Evolutionary conservation across 2,888 invertebrate genomes (phyloP).

Genomic region (Lasioglossum malachurum): DNA sequence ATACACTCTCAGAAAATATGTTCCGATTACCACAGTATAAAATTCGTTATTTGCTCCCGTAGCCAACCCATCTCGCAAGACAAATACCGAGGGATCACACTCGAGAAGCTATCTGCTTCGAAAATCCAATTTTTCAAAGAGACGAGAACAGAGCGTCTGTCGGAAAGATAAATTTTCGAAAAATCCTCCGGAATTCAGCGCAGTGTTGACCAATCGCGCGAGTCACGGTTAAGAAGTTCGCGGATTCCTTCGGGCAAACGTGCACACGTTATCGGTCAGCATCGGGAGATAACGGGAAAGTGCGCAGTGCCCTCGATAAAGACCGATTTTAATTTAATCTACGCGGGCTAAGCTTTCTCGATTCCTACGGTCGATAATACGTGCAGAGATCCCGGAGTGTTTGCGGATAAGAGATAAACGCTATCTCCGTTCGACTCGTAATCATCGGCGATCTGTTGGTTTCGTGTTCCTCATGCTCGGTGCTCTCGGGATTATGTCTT

Average conservation of each 20-base stretch:
- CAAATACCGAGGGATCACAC: neutral
- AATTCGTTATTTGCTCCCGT: neutral
- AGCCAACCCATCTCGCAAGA: neutral
- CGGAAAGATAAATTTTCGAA: neutral
- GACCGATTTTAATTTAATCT: constrained; percentile 63
- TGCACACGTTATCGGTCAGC: constrained; percentile 36
- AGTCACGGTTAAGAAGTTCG: constrained; percentile 16
- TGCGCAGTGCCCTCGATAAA: constrained; percentile 56
- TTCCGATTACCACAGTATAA: neutral
- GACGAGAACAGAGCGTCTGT: neutral
- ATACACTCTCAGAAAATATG: neutral
- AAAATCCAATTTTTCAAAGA: neutral
- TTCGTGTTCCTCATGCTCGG: constrained; percentile 42
- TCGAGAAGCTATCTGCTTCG: neutral
- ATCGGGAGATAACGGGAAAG: constrained; percentile 46
- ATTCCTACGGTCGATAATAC: constrained; percentile 68
- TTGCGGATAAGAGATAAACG: constrained; percentile 69
- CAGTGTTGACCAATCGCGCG: neutral
- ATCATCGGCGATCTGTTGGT: constrained; percentile 62
- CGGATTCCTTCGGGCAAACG: constrained; percentile 9
- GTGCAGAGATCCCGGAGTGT: constrained; percentile 61
- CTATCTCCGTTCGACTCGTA: constrained; percentile 53
- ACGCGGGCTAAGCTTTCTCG: constrained; percentile 63
- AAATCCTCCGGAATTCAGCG: neutral
- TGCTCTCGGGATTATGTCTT: constrained; percentile 15